These are phyloP conservation scores for Colistium nudipinnis DNA, from an alignment of 2,113 vertebrate genomes.

Conservation along the genomic window DNA sequence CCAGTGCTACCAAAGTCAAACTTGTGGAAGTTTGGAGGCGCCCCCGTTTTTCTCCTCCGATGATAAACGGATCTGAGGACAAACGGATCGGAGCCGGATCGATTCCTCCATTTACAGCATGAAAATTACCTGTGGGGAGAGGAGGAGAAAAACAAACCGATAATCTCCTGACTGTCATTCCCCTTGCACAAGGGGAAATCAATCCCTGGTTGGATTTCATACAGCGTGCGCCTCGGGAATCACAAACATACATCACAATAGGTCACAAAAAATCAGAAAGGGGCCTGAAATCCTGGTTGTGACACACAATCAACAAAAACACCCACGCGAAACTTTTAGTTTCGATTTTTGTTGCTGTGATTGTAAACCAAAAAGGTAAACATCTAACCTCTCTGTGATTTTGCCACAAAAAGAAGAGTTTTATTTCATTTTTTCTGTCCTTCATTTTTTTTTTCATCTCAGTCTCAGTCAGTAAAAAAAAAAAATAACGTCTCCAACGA, in stretches of 20 bases:
- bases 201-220: slow-evolving; percentile 55
- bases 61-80: slow-evolving; percentile 60
- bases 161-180: slow-evolving; percentile 67
- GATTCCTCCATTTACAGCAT: slow-evolving; percentile 73
- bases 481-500: no score
- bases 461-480: no score
- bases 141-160: slow-evolving; percentile 59
- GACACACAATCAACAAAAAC: slow-evolving; percentile 11
- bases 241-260: slow-evolving; percentile 51
- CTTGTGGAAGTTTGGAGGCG: slow-evolving; percentile 29
- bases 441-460: no score
- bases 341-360: background rate
- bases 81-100: slow-evolving; percentile 58
- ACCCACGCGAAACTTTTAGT: background rate
- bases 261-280: no score
- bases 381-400: background rate
- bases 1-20: slow-evolving; percentile 35
- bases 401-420: no score
- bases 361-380: background rate
- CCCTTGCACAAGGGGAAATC: slow-evolving; percentile 53
- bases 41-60: slow-evolving; percentile 33
- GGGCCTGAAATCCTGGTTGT: background rate
- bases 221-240: slow-evolving; percentile 43
- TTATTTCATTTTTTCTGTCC: no score
- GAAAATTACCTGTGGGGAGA: slow-evolving; percentile 68